A percentile compares a stretch with the other conserved stretches of the same genome.
Evolutionary conservation across 2,888 invertebrate species (phyloP).

Genomic region (Metacarcinus magister): DNA sequence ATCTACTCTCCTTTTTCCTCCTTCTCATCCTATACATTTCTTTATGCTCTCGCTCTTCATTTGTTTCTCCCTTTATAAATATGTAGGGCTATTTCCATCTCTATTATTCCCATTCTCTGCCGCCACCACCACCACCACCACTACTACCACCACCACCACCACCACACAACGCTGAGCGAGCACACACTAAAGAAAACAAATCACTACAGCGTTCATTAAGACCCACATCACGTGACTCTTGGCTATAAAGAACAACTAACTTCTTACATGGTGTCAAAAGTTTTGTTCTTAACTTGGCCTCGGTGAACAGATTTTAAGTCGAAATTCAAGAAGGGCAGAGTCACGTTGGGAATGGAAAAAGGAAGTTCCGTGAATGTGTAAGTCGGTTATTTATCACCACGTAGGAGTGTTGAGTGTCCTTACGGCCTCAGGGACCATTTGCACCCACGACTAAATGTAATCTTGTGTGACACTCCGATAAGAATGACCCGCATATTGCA

Average conservation of each 20-base stretch:
- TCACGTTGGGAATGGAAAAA: neutral
- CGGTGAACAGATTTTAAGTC: conserved; percentile 38
- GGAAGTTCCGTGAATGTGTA: neutral
- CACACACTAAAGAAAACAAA: conserved; percentile 2
- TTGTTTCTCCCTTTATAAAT: too few species aligned
- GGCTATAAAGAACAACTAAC: conserved; percentile 27
- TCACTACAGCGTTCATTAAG: conserved; percentile 11
- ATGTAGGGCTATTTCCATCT: neutral
- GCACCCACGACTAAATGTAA: neutral
- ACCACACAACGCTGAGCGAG: neutral
- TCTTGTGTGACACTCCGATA: neutral
- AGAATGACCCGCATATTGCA: neutral
- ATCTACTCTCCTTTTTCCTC: too few species aligned
- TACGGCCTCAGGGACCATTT: neutral
- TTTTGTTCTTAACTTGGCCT: conserved; percentile 15
- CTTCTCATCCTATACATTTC: too few species aligned
- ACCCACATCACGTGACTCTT: neutral
- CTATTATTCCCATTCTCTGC: neutral
- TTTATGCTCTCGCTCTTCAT: too few species aligned
- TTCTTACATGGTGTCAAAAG: conserved; percentile 29
- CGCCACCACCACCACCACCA: neutral
- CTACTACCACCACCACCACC: neutral
- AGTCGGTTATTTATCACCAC: neutral
- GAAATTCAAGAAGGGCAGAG: neutral
- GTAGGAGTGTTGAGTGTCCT: neutral